phyloP scores from a whole-genome alignment of 2,888 invertebrate genomes.

The Nasonovia ribisnigri region DNA sequence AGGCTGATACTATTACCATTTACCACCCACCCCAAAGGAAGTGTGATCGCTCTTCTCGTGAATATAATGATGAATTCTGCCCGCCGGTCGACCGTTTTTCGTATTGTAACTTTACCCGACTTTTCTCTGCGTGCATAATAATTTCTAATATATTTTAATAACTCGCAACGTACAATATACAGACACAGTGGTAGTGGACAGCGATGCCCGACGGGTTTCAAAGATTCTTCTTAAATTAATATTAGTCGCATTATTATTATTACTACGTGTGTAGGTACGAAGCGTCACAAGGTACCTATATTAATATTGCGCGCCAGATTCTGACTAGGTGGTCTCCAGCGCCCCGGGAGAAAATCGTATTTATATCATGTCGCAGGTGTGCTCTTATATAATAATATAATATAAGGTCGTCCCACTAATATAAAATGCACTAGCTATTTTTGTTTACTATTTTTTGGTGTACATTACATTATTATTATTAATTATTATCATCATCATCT shows the following conservation, averaged over 20 bases:
- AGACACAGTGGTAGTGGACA: background rate
- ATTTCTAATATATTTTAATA: background rate
- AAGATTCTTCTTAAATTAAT: background rate
- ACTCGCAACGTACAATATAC: background rate
- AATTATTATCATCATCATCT: background rate
- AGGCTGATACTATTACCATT: background rate
- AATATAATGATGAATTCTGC: background rate
- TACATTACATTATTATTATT: background rate
- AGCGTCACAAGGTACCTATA: background rate
- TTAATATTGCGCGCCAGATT: conserved; percentile 11
- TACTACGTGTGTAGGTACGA: background rate
- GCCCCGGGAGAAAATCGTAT: conserved; percentile 50
- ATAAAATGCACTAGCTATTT: background rate
- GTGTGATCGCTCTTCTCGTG: background rate
- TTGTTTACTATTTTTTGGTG: background rate
- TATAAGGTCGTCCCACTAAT: background rate
- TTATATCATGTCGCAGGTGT: conserved; percentile 46
- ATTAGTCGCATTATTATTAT: background rate
- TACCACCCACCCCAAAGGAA: background rate
- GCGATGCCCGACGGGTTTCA: background rate
- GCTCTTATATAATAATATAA: conserved; percentile 5
- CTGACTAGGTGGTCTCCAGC: conserved; percentile 55
- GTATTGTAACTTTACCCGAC: background rate
- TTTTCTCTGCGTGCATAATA: background rate
- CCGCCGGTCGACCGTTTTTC: background rate